These are phyloP conservation scores for Neostethus bicornis DNA, from an alignment of 2,797 vertebrate genomes.

Conservation along the genomic window DNA sequence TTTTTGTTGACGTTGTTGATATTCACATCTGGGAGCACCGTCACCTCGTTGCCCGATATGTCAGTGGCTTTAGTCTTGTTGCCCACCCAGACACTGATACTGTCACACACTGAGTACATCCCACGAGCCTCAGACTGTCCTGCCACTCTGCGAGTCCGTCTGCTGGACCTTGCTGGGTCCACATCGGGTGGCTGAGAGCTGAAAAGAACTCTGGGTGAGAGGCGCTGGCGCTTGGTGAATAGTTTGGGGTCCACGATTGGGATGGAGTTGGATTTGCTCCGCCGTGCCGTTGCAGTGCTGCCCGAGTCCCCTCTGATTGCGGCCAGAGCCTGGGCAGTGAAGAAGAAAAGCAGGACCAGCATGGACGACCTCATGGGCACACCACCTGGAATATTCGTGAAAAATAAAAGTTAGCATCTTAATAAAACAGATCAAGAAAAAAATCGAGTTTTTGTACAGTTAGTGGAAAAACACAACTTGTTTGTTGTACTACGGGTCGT, in stretches of 20 bases:
- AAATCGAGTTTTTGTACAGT: too few species aligned
- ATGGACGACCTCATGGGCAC: conserved; percentile 93
- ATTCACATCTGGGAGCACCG: conserved; percentile 90
- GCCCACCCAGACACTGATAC: conserved; percentile 92
- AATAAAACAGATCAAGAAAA: conserved; percentile 3
- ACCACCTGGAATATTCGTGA: conserved; percentile 51
- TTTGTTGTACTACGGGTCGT: too few species aligned
- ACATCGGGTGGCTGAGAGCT: conserved; percentile 87
- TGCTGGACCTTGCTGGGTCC: conserved; percentile 49
- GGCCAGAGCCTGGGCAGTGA: conserved; percentile 88
- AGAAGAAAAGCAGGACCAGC: conserved; percentile 92
- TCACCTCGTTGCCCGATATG: conserved; percentile 95
- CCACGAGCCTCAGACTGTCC: conserved; percentile 87
- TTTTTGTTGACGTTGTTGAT: conserved; percentile 94
- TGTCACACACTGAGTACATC: conserved; percentile 96
- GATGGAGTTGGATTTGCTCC: conserved; percentile 45
- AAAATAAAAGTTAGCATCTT: neutral
- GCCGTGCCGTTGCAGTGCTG: conserved; percentile 43
- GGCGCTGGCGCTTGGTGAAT: conserved; percentile 86
- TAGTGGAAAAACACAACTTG: too few species aligned
- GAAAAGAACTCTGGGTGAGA: conserved; percentile 91
- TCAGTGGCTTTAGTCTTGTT: conserved; percentile 96
- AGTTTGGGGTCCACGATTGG: conserved; percentile 88
- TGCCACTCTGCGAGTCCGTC: conserved; percentile 78
- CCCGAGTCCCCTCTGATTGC: conserved; percentile 81